phyloP scores from a whole-genome alignment of 2,113 vertebrate species.

The Psilopogon haemacephalus region DNA sequence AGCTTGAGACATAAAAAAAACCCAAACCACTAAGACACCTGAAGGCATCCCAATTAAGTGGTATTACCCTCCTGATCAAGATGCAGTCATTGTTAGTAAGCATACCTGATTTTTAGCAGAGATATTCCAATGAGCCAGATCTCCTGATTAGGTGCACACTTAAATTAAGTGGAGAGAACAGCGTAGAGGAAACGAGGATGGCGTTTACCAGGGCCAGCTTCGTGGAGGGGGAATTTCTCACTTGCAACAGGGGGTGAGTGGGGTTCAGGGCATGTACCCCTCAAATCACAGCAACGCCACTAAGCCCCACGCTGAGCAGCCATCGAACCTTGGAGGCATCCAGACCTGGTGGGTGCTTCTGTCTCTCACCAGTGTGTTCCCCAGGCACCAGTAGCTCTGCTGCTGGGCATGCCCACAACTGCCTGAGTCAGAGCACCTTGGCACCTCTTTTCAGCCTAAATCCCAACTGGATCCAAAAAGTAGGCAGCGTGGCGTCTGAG shows the following conservation, averaged over 20 bases:
- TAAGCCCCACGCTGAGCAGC: not conserved
- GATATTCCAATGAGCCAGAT: constrained; percentile 67
- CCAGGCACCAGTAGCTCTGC: not conserved
- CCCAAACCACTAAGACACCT: constrained; percentile 63
- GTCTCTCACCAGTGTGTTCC: not conserved
- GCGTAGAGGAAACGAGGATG: not conserved
- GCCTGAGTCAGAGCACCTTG: constrained; percentile 61
- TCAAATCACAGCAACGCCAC: not conserved
- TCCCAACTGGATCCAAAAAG: constrained; percentile 40
- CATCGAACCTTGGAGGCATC: not conserved
- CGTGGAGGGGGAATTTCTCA: not conserved
- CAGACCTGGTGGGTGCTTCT: not conserved
- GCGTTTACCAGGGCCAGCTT: not conserved
- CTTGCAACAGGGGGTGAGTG: accelerated
- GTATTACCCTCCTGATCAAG: constrained; percentile 69
- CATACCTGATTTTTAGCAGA: constrained; percentile 45
- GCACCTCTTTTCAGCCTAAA: constrained; percentile 30
- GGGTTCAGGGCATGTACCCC: accelerated
- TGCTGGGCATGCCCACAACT: constrained; percentile 40
- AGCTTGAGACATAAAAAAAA: constrained; percentile 64
- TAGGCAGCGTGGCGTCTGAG: constrained; percentile 62
- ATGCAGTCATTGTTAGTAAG: constrained; percentile 71
- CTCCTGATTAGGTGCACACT: constrained; percentile 42
- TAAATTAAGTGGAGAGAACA: constrained; percentile 36
- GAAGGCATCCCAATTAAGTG: constrained; percentile 72